Evolutionary conservation across 1,140 invertebrate species (phyloP).

Genomic region (Scaptomyza montana): DNA sequence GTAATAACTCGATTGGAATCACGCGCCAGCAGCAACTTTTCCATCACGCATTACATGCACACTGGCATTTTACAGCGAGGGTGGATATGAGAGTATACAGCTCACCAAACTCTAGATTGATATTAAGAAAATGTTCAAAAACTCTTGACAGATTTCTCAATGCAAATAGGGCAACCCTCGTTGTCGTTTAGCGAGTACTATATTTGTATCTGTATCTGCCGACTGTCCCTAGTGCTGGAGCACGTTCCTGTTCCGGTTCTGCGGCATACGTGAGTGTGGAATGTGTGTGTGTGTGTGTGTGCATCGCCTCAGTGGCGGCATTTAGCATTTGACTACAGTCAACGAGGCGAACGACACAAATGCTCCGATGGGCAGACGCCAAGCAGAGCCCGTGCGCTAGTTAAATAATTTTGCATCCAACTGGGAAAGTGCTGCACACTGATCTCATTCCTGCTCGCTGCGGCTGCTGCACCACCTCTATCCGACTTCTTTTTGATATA

Average conservation of each 20-base stretch:
- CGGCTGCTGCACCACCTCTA: not conserved
- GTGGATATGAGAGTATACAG: not conserved
- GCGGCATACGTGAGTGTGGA: slow-evolving; percentile 60
- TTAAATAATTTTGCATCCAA: slow-evolving; percentile 73
- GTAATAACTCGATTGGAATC: slow-evolving; percentile 82
- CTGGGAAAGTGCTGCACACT: slow-evolving; percentile 25
- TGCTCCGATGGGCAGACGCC: slow-evolving; percentile 37
- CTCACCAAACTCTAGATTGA: no score
- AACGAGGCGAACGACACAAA: slow-evolving; percentile 52
- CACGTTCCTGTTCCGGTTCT: slow-evolving; percentile 69
- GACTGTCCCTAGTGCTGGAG: slow-evolving; percentile 55
- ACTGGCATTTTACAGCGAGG: slow-evolving; percentile 35
- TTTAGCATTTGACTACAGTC: slow-evolving; percentile 76
- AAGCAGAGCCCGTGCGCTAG: slow-evolving; percentile 50
- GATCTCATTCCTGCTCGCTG: not conserved
- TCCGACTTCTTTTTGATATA: slow-evolving; percentile 49
- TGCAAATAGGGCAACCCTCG: slow-evolving; percentile 9
- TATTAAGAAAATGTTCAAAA: no score
- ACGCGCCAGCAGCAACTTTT: slow-evolving; percentile 80
- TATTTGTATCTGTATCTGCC: slow-evolving; percentile 46
- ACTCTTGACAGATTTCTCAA: no score
- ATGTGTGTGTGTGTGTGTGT: slow-evolving; percentile 15
- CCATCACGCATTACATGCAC: slow-evolving; percentile 74
- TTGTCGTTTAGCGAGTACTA: slow-evolving; percentile 6
- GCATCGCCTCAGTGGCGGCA: slow-evolving; percentile 61